Evolutionary conservation across 1,140 invertebrate species (phyloP), one percentile per base, ranked within the genome.

Genomic region (Phortica variegata): DNA sequence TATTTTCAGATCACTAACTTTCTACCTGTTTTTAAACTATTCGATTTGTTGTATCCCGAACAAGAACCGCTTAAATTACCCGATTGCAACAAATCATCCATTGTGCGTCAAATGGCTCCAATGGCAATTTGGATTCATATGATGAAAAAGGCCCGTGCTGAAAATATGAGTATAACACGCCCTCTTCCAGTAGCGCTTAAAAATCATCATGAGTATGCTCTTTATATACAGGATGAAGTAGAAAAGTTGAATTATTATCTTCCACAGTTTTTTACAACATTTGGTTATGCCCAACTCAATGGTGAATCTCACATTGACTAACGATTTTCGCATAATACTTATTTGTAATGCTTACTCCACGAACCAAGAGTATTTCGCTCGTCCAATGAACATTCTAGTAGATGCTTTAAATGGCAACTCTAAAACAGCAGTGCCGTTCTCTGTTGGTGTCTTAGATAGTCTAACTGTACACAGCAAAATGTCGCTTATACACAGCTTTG

Each of bases 101-200:
- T 90, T 60, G 93, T 93, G 12, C 88, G 93, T 66, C 89, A 71
- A 77, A 90, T 97, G 86, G 92, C 95, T 2, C 87, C 91, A 32
- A 92, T 92, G 5, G 96, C 92, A 62, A 96, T 97, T 69, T 97
- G 94, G 92, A 93, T 97, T 65, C 94, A 97, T 79, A 79, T 97
- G 26, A 80, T 92, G 49, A 96, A 94, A 73, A 97, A 97, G 77
- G 93, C 93, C 8, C 89, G 93, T 65, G 82, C 82, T 10, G 89
- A 93, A 56, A 87, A 88, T 56, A 83, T 85, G 45, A 89, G 85
- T 54, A 85, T 91, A 63, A 85, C 84, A 42, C 77, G 89, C 54
- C 85, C 90, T 0, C 84, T 95, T 65, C 93, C 93, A 1, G 83
- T 85, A 53, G 88, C 90, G 37, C 78, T 96, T 0, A 88, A 90